Evolutionary conservation across 2,888 invertebrate species (phyloP), one percentile per base, ranked within the genome.

Genomic region (Criorhina ranunculi): DNA sequence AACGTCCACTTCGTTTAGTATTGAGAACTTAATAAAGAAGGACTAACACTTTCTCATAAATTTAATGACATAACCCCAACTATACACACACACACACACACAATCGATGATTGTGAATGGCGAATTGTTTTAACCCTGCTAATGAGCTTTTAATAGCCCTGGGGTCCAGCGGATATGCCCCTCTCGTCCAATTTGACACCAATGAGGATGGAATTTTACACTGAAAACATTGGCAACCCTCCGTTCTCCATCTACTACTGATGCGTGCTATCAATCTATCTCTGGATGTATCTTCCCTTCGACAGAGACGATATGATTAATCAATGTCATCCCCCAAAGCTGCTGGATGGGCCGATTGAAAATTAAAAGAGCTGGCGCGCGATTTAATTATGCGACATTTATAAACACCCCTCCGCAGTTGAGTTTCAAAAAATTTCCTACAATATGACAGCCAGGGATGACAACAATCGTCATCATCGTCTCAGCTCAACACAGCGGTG

Each of bases 11-110:
- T 77, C 89, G 6, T 91, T 91, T 86, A 91, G 91, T 69, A 91
- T 91, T 86, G 91, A 91, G 83, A 91, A 91, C 87, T 89, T 91
- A 51, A 91, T 91, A 73, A 91, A 89, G 86, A 92, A 91, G 86
- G 88, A 90, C 83, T 91, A 89, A 88, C 59, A 73, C 78, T 51
- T 72, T 78, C 75, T 53, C 75, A 75, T 86, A 73, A 75, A 82
- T 78, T 69, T 67, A 76, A 67, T 72, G 66, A 73, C 66, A 67
- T 57, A 9, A n/a, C n/a, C n/a, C 64, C 67, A n/a, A 75, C 62
- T 29, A 35, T n/a, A 59, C 51, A 42, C 3, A 29, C 46, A 44
- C n/a, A 51, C 44, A 78, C 12, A 37, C n/a, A 19, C 42, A 77
- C 31, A 66, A 42, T 60, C 60, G 77, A 44, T 77, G 24, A 76